Base-by-base conservation (phyloP, 1,140 invertebrate genomes). In the Hesperophylax magnus region DNA sequence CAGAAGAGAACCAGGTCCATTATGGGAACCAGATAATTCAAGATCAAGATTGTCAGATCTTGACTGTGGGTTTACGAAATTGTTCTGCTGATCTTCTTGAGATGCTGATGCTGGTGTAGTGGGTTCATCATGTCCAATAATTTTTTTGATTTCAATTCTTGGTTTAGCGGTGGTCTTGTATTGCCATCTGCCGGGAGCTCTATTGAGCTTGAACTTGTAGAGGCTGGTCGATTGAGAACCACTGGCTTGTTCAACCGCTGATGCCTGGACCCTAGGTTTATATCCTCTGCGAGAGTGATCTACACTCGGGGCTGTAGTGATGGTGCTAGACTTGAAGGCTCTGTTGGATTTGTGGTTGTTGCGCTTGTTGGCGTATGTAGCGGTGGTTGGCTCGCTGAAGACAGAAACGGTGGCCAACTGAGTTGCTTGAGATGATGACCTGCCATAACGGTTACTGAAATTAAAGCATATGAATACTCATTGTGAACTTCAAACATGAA, bases 121-220 rank as follows among this genome's bases (percentile, higher is more conserved):
- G 77, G 87, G 86, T 76, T 91, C 89, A 69, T 92, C 92, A 27
- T 92, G 91, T 9, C 91, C 91, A n/a, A 91, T 88, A 75, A 92
- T 92, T 85, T 94, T 95, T 47, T 95, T 91, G 82, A 97, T 97
- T 56, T 93, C 92, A 0, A 97, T 93, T 86, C 95, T 92, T 3
- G 96, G 96, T 86, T 96, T 97, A 0, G 95, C 94, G 2, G 95
- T 95, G 0, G 96, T 96, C 87, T 96, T 97, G 86, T 96, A 97
- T 75, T 96, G 94, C 95, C 96, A 97, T 80, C 96, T 92, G 39
- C 95, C 95, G 60, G 95, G 94, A 0, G 94, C 91, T 69, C 95
- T 90, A 75, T 95, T 93, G 17, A 96, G 87, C 86, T 95, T 96
- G 82, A 95, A 93, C 87, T 96, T 95, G 86, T 93, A 93, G 34